Conservation (phyloP, 2,797 vertebrate genomes). For the Sparus aurata region DNA sequence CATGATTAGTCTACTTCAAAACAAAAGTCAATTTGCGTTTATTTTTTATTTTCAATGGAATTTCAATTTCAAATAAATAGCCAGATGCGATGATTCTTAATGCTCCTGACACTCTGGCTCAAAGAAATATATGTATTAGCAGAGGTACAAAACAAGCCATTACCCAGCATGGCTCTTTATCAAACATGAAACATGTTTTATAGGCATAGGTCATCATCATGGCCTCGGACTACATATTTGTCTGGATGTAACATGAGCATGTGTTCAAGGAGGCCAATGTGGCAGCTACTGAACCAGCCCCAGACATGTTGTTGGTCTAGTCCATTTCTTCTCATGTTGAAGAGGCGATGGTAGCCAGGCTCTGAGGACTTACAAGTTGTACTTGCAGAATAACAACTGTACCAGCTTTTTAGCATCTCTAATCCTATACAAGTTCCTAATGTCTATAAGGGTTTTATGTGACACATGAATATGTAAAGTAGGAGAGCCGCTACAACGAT, state of each 20-base stretch:
- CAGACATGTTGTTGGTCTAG: background rate
- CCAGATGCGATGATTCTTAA: too few species aligned
- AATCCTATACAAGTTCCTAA: background rate
- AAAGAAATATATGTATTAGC: background rate
- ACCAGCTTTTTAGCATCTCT: background rate
- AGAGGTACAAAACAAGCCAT: background rate
- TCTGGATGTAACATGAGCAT: background rate
- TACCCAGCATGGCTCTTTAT: background rate
- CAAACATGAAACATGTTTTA: constrained; percentile 4
- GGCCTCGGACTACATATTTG: background rate
- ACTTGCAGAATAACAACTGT: background rate
- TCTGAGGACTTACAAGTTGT: background rate
- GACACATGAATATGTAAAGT: background rate
- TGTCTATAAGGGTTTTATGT: background rate
- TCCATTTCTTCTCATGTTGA: background rate
- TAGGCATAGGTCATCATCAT: background rate
- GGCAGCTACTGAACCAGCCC: background rate
- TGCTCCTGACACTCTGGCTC: background rate
- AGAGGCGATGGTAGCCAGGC: background rate
- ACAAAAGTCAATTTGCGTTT: too few species aligned
- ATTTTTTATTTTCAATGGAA: too few species aligned
- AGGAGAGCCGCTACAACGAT: background rate
- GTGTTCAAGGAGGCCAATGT: background rate
- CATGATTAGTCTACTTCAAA: too few species aligned
- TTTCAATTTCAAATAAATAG: background rate